Base-by-base conservation (phyloP, 1,140 invertebrate species). In the Drosophila ambigua region DNA sequence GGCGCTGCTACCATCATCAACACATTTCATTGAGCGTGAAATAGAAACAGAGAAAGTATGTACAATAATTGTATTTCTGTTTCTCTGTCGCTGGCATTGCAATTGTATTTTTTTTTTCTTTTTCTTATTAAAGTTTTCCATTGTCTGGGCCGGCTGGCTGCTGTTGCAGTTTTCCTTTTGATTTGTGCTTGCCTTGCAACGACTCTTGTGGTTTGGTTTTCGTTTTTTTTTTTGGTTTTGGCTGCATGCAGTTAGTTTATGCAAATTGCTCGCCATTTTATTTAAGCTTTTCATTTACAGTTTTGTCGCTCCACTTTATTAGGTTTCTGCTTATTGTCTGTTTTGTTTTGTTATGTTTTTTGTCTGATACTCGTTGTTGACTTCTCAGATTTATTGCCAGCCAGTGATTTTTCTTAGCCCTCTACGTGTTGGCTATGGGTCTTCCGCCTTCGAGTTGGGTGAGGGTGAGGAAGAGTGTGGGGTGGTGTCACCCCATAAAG, bases 1-100 rank as follows among this genome's bases (percentile, higher is more conserved):
- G 52, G 43, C 35, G 68, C 23, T 61, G 66, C 73, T 68, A 66
- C 63, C 76, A 77, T 88, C 88, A 90, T 90, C 88, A 88, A 90
- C 73, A 87, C 74, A 90, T 90, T 89, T 88, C 88, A 90, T 90
- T 90, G 80, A 90, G 88, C 88, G 88, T 90, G 88, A 90, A 90
- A 90, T 90, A 83, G 88, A 88, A 90, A 90, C 88, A 90, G 88
- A 90, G 88, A 90, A 90, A 90, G 88, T 90, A 80, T 78, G 78
- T 83, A 89, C 79, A 79, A 83, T 88, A 79, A 83, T 89, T 79
- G 77, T 81, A 53, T 60, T 71, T 73, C 50, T 72, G 55, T 64
- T 69, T 72, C 31, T 62, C 61, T 61, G 75, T 60, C 49, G 50
- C 58, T 64, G 63, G 68, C 39, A 72, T 74, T 73, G 79, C 79